Base-by-base conservation (phyloP, 2,797 vertebrate genomes). In the Tadarida brasiliensis region DNA sequence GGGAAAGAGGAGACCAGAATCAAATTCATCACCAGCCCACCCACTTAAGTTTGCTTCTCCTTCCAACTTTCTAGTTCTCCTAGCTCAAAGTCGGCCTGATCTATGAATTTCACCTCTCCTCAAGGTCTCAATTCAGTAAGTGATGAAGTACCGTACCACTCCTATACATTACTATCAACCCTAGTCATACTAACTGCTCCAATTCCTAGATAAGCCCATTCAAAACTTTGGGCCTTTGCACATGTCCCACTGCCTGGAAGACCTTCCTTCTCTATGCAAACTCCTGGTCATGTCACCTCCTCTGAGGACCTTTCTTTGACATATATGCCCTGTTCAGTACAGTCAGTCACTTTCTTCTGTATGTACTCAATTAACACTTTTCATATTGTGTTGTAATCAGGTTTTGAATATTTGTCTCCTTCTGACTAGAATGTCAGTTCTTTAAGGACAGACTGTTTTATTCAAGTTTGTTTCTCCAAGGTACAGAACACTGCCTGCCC, bases 71-170 rank as follows among this genome's bases (percentile, higher is more conserved):
- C 35, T 63, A 73, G 30, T 57, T 77, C 70, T 63, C 24, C 67
- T 93, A 59, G 44, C 11, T 91, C 83, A 68, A 57, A 89, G n/a
- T 81, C 28, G 67, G 26, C 47, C 7, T 89, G 30, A 63, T 74
- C 70, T 89, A 5, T 71, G 57, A 57, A 83, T 91, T 89, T 68
- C 33, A 87, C 47, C 35, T 92, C 71, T 92, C 74, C 35, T 94
- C 33, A 85, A 94, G 24, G 76, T 51, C 47, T 54, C 47, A 81
- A 81, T 59, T 94, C 56, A 91, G 26, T 54, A 88, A 81, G 63
- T n/a, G 39, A 77, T 22, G 17, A 96, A 81, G 47, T 71, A 86
- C 24, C 28, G n/a, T 5, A 68, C 30, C 8, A 54, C 11, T 22
- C n/a, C 35, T 12, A 54, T 5, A 24, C 51, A 71, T n/a, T 57